Evolutionary conservation across 1,140 invertebrate genomes (phyloP), one percentile per base, ranked within the genome.

Genomic region (Drosophila pseudoananassae): DNA sequence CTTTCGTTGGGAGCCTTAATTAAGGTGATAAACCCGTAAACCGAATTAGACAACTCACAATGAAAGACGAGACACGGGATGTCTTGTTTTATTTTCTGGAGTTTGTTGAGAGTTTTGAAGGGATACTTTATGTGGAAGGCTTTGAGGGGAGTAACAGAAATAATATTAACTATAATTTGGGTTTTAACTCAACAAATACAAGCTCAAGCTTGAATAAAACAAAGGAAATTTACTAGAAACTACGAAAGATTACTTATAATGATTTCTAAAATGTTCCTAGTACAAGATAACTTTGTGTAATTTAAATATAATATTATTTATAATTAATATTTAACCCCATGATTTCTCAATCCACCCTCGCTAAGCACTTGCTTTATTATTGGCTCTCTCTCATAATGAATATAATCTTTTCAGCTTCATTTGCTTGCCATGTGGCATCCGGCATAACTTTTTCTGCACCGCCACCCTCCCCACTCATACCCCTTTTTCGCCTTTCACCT

Each of bases 331-430:
- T 31, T 9, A 31, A 36, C 3, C 10, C 2, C 10, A 10, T 10
- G 23, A 57, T 15, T 23, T 10, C 38, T 1, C 0, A 23, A 47
- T 6, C 63, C 5, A 12, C 65, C 65, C 65, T 49, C 65, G 61
- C 49, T 29, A 31, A 9, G 31, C 3, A 36, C 9, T 43, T 14
- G 7, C 25, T 17, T 31, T 53, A 55, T 68, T 55, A 69, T 69
- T 66, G 55, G 55, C 56, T 40, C 45, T 50, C 31, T 72, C 31
- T 72, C 73, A 87, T 78, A 69, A 85, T 50, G 82, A 60, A 68
- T 87, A 85, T 85, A 72, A 87, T 82, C 74, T 75, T 76, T 85
- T 59, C 57, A 63, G 56, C 82, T 87, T 87, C 82, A 85, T 85
- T 82, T 85, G 82, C 61, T 76, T 74, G 29, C 14, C 36, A 50